Evolutionary conservation across 2,113 vertebrate genomes (phyloP).

Genomic region (Corapipo altera): DNA sequence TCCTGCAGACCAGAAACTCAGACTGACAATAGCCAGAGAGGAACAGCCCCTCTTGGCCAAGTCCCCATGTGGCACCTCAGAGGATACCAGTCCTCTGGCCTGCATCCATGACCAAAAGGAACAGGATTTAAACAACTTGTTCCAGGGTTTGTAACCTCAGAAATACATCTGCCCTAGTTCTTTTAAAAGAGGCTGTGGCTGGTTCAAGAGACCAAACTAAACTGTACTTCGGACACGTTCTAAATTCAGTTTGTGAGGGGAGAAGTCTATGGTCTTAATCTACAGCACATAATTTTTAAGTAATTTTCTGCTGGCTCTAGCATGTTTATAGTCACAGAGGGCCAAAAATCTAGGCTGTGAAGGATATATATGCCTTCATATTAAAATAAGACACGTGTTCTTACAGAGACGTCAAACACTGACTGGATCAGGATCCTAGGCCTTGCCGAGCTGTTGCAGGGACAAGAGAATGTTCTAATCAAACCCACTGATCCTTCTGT

Average conservation of each 20-base stretch:
- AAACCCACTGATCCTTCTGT: neutral
- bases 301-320: neutral
- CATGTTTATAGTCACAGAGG: neutral
- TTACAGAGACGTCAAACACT: neutral
- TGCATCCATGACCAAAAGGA: neutral
- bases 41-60: neutral
- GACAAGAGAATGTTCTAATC: neutral
- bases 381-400: neutral
- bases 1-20: neutral
- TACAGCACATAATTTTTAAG: neutral
- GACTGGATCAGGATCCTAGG: neutral
- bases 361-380: neutral
- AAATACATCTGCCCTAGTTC: neutral
- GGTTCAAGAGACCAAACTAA: neutral
- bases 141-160: neutral
- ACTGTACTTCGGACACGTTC: neutral
- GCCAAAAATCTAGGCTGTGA: neutral
- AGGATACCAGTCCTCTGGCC: neutral
- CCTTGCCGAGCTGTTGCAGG: neutral
- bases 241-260: neutral
- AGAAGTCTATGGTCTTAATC: neutral
- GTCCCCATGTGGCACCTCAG: accelerated
- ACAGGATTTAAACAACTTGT: neutral
- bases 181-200: neutral
- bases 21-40: neutral